Conservation (phyloP, 2,113 vertebrate species). For the Nansenia antarctica region DNA sequence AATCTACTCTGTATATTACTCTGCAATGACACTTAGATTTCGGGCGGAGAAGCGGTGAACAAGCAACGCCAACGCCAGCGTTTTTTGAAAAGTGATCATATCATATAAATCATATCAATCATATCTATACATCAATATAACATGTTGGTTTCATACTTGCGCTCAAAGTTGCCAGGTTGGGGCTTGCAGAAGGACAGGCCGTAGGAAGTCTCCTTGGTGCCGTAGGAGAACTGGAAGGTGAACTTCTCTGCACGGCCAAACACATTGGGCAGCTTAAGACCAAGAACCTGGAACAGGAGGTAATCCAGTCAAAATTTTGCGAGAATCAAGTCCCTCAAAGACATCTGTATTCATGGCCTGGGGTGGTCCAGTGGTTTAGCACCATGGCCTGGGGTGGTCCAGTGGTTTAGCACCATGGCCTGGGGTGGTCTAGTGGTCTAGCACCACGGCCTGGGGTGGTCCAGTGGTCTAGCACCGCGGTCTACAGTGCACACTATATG, state of each 20-base stretch:
- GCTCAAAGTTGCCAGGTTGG: conserved; percentile 88
- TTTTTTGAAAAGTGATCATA: background rate
- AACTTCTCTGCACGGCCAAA: conserved; percentile 94
- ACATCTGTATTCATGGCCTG: background rate
- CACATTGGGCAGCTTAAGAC: conserved; percentile 91
- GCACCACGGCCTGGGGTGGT: no score
- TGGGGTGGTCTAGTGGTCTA: no score
- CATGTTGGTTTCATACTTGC: conserved; percentile 79
- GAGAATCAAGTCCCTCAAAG: background rate
- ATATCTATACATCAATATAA: no score
- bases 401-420: no score
- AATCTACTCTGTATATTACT: no score
- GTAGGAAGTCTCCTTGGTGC: conserved; percentile 97
- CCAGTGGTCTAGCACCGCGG: no score
- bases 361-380: no score
- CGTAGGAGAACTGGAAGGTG: conserved; percentile 96
- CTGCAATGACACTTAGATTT: no score
- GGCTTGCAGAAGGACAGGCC: conserved; percentile 97
- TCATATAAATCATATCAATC: no score
- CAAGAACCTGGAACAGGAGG: conserved; percentile 82
- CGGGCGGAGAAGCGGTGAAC: background rate
- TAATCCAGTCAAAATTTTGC: background rate
- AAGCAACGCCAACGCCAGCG: background rate
- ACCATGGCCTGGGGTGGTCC: no score
- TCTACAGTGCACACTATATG: no score